A percentile compares a stretch with the other conserved stretches of the same genome.
Conservation (phyloP, 2,113 vertebrate genomes). For the Ranitomeya imitator region DNA sequence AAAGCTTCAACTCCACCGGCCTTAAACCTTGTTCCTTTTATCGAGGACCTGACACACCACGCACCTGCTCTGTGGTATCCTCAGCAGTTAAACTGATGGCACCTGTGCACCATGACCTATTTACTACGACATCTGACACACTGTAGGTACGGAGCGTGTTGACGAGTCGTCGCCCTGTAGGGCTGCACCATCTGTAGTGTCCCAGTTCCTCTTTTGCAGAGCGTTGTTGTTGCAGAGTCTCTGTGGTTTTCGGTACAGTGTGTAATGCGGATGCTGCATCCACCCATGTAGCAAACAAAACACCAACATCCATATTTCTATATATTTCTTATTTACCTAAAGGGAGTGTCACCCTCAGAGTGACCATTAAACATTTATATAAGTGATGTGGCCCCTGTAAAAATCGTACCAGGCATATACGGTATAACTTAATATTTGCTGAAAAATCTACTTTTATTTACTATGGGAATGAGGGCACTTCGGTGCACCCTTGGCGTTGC, state of each 20-base stretch:
- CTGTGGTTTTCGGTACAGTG: not conserved
- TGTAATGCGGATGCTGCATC: not conserved
- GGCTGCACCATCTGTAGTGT: constrained; percentile 4
- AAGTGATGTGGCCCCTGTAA: no score
- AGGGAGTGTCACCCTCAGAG: no score
- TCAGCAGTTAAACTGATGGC: constrained; percentile 53
- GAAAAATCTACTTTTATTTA: no score
- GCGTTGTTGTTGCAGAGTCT: not conserved
- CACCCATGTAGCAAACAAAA: not conserved
- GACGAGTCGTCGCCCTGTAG: not conserved
- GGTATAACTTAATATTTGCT: no score
- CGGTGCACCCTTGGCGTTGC: no score
- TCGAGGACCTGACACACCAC: not conserved
- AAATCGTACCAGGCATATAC: no score
- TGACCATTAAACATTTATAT: no score
- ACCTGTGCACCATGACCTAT: constrained; percentile 45
- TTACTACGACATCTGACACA: not conserved
- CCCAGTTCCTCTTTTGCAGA: constrained; percentile 21
- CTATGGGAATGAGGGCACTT: no score
- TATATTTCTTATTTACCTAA: not conserved
- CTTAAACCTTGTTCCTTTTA: constrained; percentile 34
- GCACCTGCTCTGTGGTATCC: constrained; percentile 47
- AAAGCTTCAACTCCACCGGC: not conserved
- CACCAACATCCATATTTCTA: not conserved
- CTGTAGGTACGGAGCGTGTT: not conserved